phyloP scores from a whole-genome alignment of 2,113 vertebrate genomes.

The Sebastes schlegelii region DNA sequence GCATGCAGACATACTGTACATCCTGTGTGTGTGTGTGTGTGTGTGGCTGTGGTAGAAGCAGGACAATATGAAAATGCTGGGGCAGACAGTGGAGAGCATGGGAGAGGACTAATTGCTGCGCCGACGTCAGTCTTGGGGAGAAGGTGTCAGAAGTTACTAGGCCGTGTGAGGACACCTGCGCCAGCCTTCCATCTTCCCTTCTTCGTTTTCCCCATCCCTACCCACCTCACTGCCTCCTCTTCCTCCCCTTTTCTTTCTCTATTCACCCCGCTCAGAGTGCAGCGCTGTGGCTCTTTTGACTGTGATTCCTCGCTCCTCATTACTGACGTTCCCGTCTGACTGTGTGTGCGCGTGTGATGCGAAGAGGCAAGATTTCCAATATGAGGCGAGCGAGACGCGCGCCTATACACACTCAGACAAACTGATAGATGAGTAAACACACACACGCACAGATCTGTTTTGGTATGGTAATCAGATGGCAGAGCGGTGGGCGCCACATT shows the following conservation, averaged over 20 bases:
- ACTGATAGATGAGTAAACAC: conserved; percentile 77
- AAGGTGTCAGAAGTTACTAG: conserved; percentile 76
- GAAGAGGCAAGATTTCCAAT: conserved; percentile 68
- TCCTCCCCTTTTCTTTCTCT: conserved; percentile 56
- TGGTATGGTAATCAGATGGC: conserved; percentile 80
- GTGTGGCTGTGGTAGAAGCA: conserved; percentile 33
- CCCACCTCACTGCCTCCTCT: conserved; percentile 58
- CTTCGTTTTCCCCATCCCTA: conserved; percentile 47
- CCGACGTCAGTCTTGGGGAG: conserved; percentile 74
- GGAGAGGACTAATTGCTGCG: conserved; percentile 79
- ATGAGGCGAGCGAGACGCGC: conserved; percentile 53
- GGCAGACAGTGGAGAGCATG: conserved; percentile 59
- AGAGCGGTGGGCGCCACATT: conserved; percentile 71
- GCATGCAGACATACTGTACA: conserved; percentile 6
- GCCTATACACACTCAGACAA: conserved; percentile 68
- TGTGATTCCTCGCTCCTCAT: conserved; percentile 80
- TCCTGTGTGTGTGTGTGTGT: conserved; percentile 24
- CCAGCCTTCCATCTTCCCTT: conserved; percentile 67
- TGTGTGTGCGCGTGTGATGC: conserved; percentile 53
- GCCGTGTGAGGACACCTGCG: conserved; percentile 72
- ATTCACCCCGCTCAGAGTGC: conserved; percentile 62
- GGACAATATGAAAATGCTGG: conserved; percentile 34
- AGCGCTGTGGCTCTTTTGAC: conserved; percentile 72
- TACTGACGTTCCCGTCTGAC: conserved; percentile 74
- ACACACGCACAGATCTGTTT: conserved; percentile 70